These are phyloP conservation scores for Tillus elongatus DNA, from an alignment of 2,888 invertebrate species.

Conservation along the genomic window DNA sequence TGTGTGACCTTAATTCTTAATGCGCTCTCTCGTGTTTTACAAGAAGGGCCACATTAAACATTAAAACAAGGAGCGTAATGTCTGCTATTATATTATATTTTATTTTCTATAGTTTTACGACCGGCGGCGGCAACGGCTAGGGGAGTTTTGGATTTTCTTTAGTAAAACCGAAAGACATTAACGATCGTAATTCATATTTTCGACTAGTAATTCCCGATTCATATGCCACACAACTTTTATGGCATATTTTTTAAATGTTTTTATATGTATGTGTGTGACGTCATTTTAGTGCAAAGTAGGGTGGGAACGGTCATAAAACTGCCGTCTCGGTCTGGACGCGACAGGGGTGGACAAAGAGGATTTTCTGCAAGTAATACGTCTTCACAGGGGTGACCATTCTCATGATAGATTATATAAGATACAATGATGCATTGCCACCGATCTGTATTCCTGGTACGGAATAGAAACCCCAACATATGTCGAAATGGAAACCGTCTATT, in stretches of 20 bases:
- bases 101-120: constrained; percentile 29
- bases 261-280: constrained; percentile 24
- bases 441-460: no score
- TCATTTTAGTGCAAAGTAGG: constrained; percentile 27
- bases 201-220: constrained; percentile 37
- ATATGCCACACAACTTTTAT: constrained; percentile 38
- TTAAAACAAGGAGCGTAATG: no score
- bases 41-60: no score
- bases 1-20: no score
- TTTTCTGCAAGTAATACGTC: no score
- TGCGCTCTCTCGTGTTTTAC: no score
- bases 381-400: no score
- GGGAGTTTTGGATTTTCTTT: constrained; percentile 25
- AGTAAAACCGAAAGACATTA: constrained; percentile 28
- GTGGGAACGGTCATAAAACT: constrained; percentile 30
- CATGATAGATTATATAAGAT: no score
- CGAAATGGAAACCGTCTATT: no score
- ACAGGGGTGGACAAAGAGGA: constrained; percentile 9
- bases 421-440: no score
- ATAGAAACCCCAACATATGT: no score
- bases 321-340: constrained; percentile 20
- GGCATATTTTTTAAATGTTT: constrained; percentile 29
- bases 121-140: constrained; percentile 19
- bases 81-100: constrained; percentile 19
- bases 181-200: constrained; percentile 35